These are phyloP conservation scores for Caprella mutica DNA, from an alignment of 2,888 invertebrate genomes.

Conservation along the genomic window DNA sequence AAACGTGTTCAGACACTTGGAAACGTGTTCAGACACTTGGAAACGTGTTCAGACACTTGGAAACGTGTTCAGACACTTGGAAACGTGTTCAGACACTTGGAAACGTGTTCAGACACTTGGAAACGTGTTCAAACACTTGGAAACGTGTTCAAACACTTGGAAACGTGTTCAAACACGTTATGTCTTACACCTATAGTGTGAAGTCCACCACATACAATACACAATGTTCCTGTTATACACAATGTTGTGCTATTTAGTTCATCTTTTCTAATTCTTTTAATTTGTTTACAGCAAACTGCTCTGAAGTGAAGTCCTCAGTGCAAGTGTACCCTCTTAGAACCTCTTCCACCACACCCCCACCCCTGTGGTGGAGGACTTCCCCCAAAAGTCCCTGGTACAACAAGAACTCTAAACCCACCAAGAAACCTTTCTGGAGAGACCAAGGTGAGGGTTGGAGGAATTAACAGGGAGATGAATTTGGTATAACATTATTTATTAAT, in stretches of 20 bases:
- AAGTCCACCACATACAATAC: neutral
- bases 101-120: too few species aligned
- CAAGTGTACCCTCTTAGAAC: neutral
- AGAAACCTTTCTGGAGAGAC: slow-evolving; percentile 16
- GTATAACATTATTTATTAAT: too few species aligned
- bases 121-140: too few species aligned
- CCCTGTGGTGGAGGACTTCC: slow-evolving; percentile 23
- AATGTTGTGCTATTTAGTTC: neutral
- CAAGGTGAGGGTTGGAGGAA: slow-evolving; percentile 14
- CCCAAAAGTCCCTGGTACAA: slow-evolving; percentile 25
- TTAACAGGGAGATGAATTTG: too few species aligned
- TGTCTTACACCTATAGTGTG: too few species aligned
- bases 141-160: too few species aligned
- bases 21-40: too few species aligned
- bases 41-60: too few species aligned
- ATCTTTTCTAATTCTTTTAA: neutral
- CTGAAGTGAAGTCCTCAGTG: neutral
- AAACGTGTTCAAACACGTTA: too few species aligned
- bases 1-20: too few species aligned
- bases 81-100: too few species aligned
- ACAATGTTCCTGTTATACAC: neutral
- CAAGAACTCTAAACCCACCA: slow-evolving; percentile 12
- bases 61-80: too few species aligned
- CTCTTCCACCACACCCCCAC: neutral
- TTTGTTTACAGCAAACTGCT: neutral